A percentile compares a stretch with the other conserved stretches of the same genome.
Evolutionary conservation across 1,140 invertebrate genomes (phyloP).

Genomic region (Metaphire vulgaris): DNA sequence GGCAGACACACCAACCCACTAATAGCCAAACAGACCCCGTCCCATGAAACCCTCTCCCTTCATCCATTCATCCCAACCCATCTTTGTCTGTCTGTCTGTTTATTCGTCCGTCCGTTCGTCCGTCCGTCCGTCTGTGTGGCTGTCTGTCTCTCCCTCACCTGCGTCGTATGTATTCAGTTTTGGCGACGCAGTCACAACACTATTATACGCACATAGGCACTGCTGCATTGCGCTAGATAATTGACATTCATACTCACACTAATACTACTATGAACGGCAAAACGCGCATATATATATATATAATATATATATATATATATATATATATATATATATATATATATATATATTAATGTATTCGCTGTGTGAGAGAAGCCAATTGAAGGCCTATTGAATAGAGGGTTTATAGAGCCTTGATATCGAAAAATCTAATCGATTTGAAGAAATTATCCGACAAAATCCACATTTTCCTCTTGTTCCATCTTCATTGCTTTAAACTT

Average conservation of each 20-base stretch:
- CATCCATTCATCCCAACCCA: neutral
- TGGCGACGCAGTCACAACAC: neutral
- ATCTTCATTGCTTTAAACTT: too few relatives aligned
- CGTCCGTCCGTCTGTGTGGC: neutral
- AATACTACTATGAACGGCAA: neutral
- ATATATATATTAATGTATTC: too few relatives aligned
- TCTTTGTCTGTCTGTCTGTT: neutral
- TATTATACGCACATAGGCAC: neutral
- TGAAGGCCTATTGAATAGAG: too few relatives aligned
- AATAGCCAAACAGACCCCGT: too few relatives aligned
- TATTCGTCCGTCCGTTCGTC: neutral
- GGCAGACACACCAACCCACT: too few relatives aligned
- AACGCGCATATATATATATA: neutral
- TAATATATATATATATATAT: neutral
- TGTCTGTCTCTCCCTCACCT: neutral
- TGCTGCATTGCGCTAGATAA: neutral
- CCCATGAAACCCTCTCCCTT: neutral
- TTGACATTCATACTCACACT: neutral
- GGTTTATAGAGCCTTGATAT: too few relatives aligned
- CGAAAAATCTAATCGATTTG: too few relatives aligned
- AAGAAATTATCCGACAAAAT: too few relatives aligned
- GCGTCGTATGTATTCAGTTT: neutral
- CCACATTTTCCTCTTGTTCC: too few relatives aligned
- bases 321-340: too few relatives aligned
- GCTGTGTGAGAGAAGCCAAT: too few relatives aligned